phyloP scores from a whole-genome alignment of 2,797 vertebrate species.

The Lophius americanus region DNA sequence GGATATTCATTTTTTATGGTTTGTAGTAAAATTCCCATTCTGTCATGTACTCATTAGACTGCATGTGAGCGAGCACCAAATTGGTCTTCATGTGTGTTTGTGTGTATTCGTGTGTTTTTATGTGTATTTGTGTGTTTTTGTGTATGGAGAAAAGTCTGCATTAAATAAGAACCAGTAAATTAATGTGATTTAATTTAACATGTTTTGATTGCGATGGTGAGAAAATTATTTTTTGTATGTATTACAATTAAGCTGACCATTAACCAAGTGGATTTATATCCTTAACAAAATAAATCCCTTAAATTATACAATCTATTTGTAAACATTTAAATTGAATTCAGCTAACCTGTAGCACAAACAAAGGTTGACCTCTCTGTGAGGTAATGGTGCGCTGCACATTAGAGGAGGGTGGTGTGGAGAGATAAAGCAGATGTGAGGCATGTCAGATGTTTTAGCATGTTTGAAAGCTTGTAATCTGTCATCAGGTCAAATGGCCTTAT shows the following conservation, averaged over 20 bases:
- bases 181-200: background rate
- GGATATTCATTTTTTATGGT: background rate
- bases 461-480: conserved; percentile 77
- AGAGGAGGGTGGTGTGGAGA: conserved; percentile 19
- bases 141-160: background rate
- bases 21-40: rapidly evolving
- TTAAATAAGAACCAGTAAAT: background rate
- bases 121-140: background rate
- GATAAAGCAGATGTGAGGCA: conserved; percentile 68
- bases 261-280: conserved; percentile 5
- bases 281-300: conserved; percentile 6
- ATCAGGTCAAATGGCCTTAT: conserved; percentile 72
- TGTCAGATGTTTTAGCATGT: conserved; percentile 69
- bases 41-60: no score
- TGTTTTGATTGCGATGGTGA: background rate
- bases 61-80: background rate
- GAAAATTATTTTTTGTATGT: background rate
- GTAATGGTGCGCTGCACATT: conserved; percentile 39
- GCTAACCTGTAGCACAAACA: conserved; percentile 23
- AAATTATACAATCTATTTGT: conserved; percentile 18
- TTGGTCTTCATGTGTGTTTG: no score
- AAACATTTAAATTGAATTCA: conserved; percentile 27
- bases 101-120: no score
- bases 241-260: background rate
- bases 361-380: conserved; percentile 48